Base-by-base conservation (phyloP, 2,797 vertebrate species). In the Phrynocephalus guinanensis region DNA sequence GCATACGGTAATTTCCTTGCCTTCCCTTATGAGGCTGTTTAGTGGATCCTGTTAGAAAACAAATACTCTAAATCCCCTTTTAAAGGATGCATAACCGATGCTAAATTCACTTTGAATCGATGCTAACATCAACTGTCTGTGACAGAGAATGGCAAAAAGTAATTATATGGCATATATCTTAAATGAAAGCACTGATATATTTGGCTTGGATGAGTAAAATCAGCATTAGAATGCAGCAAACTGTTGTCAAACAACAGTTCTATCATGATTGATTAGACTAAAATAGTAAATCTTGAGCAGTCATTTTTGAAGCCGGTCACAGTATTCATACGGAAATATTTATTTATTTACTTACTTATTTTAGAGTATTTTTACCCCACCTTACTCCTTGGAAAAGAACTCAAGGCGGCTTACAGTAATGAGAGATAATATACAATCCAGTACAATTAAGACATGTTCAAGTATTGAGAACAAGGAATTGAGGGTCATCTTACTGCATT, bases 41-140 rank as follows among this genome's bases (percentile, higher is more conserved):
- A 85, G 16, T 70, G 2, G 10, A 70, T 68, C 52, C 70, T 38
- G 2, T 15, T 15, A 78, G 24, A 78, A 87, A n/a, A 20, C 38
- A 6, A 92, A 85, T 28, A 80, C 78, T 44, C 52, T 56, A 84
- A 88, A 67, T 24, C 89, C 15, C 10, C 72, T 75, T 91, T 86
- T 28, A 66, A 38, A 79, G 68, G 28, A 88, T 26, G 52, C 3
- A 75, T 8, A 50, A 28, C 44, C 6, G 80, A 70, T 28, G 18
- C 10, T 20, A 77, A 24, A 22, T 48, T 10, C 28, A 30, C 5
- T 15, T 70, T 50, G 28, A 33, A 26, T 67, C 24, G 44, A 83
- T 60, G 26, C 28, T 16, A 88, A 88, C 44, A 84, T 87, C 38
- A 5, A 66, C 30, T 33, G 10, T 28, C 0, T 4, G 71, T 6